These are phyloP conservation scores for Hirtodrosophila cameraria DNA, from an alignment of 2,888 invertebrate species.

Conservation along the genomic window DNA sequence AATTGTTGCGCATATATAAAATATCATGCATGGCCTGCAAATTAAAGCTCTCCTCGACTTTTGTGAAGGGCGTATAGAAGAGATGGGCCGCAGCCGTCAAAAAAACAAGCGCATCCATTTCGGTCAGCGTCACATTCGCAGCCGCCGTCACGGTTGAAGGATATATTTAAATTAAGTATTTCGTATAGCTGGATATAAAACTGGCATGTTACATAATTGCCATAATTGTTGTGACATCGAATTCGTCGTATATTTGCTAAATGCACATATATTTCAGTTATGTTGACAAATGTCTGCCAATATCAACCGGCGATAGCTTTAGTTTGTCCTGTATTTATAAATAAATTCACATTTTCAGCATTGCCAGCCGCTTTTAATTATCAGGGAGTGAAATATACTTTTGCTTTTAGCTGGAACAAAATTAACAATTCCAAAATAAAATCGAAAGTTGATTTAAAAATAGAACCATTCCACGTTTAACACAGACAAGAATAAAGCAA, in stretches of 20 bases:
- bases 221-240: slow-evolving; percentile 43
- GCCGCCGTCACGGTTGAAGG: background rate
- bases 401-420: slow-evolving; percentile 35
- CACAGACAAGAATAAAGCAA: slow-evolving; percentile 20
- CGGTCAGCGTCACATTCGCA: slow-evolving; percentile 5
- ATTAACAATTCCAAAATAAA: slow-evolving; percentile 68
- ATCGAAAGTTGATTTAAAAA: slow-evolving; percentile 64
- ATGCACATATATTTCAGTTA: slow-evolving; percentile 40
- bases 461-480: slow-evolving; percentile 68
- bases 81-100: slow-evolving; percentile 91
- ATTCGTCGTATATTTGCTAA: slow-evolving; percentile 30
- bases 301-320: slow-evolving; percentile 30
- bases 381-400: slow-evolving; percentile 5
- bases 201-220: slow-evolving; percentile 62
- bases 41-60: slow-evolving; percentile 99
- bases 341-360: slow-evolving; percentile 25
- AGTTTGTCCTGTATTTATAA: slow-evolving; percentile 1
- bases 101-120: slow-evolving; percentile 90
- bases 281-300: slow-evolving; percentile 16
- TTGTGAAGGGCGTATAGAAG: slow-evolving; percentile 96
- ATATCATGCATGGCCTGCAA: slow-evolving; percentile 99
- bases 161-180: slow-evolving; percentile 19
- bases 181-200: slow-evolving; percentile 10
- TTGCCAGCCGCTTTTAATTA: slow-evolving; percentile 21
- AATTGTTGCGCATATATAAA: slow-evolving; percentile 93